Evolutionary conservation across 1,140 invertebrate genomes (phyloP).

Genomic region (Teleopsis dalmanni): DNA sequence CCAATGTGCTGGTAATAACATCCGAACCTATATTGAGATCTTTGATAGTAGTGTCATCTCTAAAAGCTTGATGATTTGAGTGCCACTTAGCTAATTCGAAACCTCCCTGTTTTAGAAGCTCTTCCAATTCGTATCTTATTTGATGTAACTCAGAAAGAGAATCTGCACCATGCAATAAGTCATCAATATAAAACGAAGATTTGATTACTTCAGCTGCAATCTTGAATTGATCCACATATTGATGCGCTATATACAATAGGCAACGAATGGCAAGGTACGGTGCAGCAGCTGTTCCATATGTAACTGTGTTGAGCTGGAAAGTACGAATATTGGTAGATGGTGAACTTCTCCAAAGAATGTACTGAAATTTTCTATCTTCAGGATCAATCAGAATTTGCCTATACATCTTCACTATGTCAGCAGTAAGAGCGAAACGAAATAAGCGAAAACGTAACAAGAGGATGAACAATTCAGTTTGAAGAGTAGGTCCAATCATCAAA

Average conservation of each 20-base stretch:
- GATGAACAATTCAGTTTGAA: constrained; percentile 24
- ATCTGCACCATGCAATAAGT: constrained; percentile 19
- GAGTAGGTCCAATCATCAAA: constrained; percentile 11
- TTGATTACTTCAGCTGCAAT: no score
- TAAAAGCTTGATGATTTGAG: no score
- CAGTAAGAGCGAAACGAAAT: constrained; percentile 19
- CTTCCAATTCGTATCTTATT: neutral
- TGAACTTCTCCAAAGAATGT: no score
- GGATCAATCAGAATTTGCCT: constrained; percentile 23
- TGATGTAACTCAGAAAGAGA: constrained; percentile 17
- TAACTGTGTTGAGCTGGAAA: constrained; percentile 19
- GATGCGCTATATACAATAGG: constrained; percentile 30
- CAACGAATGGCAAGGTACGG: constrained; percentile 29
- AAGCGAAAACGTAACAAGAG: constrained; percentile 40
- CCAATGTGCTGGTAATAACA: no score
- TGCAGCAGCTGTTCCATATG: constrained; percentile 32
- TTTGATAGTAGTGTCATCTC: no score
- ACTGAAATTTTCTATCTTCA: no score
- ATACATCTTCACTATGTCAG: constrained; percentile 32
- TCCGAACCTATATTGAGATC: no score
- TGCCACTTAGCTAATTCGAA: no score
- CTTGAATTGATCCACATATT: no score
- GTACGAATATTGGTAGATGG: constrained; percentile 13
- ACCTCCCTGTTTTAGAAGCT: no score
- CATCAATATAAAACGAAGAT: constrained; percentile 14